Evolutionary conservation across 37 sponge, comb jelly and placozoan genomes (phyloP), one percentile per base, ranked within the genome.

Genomic region (Hormiphora californensis): DNA sequence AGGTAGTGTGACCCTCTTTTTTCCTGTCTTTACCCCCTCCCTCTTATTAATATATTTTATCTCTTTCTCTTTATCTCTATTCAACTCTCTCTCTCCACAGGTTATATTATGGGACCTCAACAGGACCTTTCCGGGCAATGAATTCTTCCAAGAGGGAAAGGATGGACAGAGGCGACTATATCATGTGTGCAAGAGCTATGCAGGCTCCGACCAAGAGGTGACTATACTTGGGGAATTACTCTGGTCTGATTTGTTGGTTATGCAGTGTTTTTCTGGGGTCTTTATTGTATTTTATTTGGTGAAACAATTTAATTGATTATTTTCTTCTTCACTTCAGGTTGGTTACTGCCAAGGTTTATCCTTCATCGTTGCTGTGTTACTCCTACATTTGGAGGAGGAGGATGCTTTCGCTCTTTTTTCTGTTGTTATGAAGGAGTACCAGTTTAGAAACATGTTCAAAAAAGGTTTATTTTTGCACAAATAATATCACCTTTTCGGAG

Each of bases 301-400:
- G 19, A n/a, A 23, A n/a, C 22, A 23, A 27, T 23, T 7, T 57
- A 57, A 57, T 57, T 57, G 53, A 15, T 49, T 49, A 15, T 17
- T n/a, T n/a, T n/a, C n/a, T n/a, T n/a, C n/a, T n/a, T n/a, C n/a
- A n/a, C 35, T 17, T 32, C 81, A 94, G 89, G 92, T 97, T 21
- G 98, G 98, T 25, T 97, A 97, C 90, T 97, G 95, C 37, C 98
- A 97, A 63, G 98, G 98, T 32, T 87, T 97, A 69, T 94, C 95
- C 8, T 94, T 97, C 91, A 92, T 97, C 55, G 91, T 89, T 4
- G 98, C 98, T 33, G 95, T 93, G 11, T 87, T 97, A 23, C 40
- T 97, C 34, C 63, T 97, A 25, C 95, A 97, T 90, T 92, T 95
- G 88, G 93, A 96, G 0, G 95, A 95, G 67, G 98, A 97, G 61